Conservation (phyloP, 1,140 invertebrate genomes). For the Phymorhynchus buccinoides region DNA sequence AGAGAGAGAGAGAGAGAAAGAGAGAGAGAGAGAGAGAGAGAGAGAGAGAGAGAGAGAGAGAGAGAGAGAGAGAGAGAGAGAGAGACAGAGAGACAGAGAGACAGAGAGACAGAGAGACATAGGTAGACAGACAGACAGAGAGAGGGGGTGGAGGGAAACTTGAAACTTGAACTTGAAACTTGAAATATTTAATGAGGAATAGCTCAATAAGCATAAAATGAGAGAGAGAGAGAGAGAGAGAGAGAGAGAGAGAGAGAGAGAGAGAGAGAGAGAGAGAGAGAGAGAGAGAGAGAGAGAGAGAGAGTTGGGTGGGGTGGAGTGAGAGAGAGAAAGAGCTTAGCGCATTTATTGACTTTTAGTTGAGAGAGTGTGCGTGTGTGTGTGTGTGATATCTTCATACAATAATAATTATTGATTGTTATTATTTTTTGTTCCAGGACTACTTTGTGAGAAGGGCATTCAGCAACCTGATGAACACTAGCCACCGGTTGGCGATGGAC, state of each 20-base stretch:
- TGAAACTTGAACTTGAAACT: too few relatives aligned
- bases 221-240: background rate
- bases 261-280: background rate
- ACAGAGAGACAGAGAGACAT: background rate
- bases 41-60: background rate
- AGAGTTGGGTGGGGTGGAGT: background rate
- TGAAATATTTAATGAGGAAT: background rate
- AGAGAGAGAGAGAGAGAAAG: slow-evolving; percentile 33
- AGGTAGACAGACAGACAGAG: background rate
- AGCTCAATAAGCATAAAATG: background rate
- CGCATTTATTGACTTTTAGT: too few relatives aligned
- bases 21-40: slow-evolving; percentile 34
- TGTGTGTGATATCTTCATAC: background rate
- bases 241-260: background rate
- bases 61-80: slow-evolving; percentile 1
- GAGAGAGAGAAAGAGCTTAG: background rate
- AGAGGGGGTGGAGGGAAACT: background rate
- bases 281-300: too few relatives aligned
- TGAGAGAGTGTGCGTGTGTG: slow-evolving; percentile 16
- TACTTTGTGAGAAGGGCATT: slow-evolving; percentile 37
- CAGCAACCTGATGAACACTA: slow-evolving; percentile 42
- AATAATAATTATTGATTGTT: too few relatives aligned
- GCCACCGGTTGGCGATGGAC: slow-evolving; percentile 38
- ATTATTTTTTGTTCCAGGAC: slow-evolving; percentile 35
- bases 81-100: background rate